A percentile compares a stretch with the other conserved stretches of the same genome.
Evolutionary conservation across 1,140 invertebrate genomes (phyloP).

Genomic region (Venturia canescens): DNA sequence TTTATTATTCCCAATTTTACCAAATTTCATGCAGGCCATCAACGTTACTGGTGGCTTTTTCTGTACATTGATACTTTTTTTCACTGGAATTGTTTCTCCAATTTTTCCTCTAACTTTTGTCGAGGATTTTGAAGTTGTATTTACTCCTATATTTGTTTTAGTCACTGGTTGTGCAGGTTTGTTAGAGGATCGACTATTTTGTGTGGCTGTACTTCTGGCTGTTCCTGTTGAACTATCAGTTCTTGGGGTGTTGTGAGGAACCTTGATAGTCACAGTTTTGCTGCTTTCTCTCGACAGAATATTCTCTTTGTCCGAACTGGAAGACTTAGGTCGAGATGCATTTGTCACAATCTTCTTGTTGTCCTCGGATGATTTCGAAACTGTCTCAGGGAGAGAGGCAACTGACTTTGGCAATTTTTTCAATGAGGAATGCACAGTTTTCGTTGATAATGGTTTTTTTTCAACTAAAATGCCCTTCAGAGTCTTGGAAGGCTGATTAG

Average conservation of each 20-base stretch:
- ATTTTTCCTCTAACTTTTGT: not conserved
- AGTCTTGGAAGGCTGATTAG: not conserved
- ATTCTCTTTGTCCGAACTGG: not conserved
- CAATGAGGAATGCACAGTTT: not conserved
- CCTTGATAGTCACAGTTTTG: not conserved
- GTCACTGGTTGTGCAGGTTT: not conserved
- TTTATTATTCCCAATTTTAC: not conserved
- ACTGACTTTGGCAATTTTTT: not conserved
- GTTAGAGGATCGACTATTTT: not conserved
- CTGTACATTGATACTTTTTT: not conserved
- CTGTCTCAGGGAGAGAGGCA: not conserved
- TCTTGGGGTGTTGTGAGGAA: constrained; percentile 9
- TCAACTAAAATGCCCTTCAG: not conserved
- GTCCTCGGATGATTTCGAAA: not conserved
- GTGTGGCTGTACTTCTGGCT: not conserved
- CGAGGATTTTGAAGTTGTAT: not conserved
- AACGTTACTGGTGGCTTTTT: not conserved
- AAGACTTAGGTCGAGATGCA: not conserved
- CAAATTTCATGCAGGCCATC: constrained; percentile 50
- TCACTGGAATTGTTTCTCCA: not conserved
- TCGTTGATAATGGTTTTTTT: not conserved
- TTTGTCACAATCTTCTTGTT: not conserved
- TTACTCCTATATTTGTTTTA: not conserved
- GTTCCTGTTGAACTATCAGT: not conserved
- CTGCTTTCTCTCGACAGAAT: not conserved